Percentiles rank a stretch among this genome's conserved stretches.
phyloP scores from a whole-genome alignment of 2,888 invertebrate genomes.

The Epistrophella euchroma region DNA sequence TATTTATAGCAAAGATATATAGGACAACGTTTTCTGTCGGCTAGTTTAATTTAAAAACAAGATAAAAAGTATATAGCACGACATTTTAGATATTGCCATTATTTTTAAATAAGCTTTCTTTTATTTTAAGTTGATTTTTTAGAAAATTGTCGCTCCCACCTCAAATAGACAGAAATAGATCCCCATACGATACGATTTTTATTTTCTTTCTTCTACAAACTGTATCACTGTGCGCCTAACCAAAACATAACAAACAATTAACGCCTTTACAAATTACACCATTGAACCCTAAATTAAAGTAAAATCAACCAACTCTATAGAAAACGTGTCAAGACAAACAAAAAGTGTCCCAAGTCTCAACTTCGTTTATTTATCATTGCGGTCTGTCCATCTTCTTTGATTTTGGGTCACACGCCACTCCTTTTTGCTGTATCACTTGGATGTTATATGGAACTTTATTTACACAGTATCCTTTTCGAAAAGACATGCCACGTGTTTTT shows the following conservation, averaged over 20 bases:
- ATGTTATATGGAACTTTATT: conserved; percentile 25
- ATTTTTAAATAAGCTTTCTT: too few species aligned
- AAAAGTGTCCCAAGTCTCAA: conserved; percentile 3
- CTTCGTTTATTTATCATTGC: conserved; percentile 48
- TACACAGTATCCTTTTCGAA: conserved; percentile 71
- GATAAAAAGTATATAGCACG: too few species aligned
- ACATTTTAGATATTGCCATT: too few species aligned
- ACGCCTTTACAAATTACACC: conserved; percentile 43
- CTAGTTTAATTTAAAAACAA: too few species aligned
- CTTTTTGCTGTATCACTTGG: conserved; percentile 27
- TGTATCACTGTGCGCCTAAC: too few species aligned
- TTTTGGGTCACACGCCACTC: conserved; percentile 62
- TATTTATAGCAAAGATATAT: too few species aligned
- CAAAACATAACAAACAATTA: conserved; percentile 19
- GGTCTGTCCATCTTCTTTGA: conserved; percentile 41
- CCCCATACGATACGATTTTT: too few species aligned
- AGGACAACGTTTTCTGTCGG: too few species aligned
- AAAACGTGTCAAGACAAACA: conserved; percentile 56
- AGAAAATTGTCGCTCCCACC: too few species aligned
- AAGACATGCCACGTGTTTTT: conserved; percentile 65
- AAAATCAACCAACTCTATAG: conserved; percentile 40
- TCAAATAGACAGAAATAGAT: too few species aligned
- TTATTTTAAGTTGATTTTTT: too few species aligned
- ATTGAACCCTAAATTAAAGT: conserved; percentile 59
- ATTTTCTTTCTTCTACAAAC: too few species aligned